phyloP scores from a whole-genome alignment of 92 coral and sea anemone genomes.

The Virgularia gustaviana region DNA sequence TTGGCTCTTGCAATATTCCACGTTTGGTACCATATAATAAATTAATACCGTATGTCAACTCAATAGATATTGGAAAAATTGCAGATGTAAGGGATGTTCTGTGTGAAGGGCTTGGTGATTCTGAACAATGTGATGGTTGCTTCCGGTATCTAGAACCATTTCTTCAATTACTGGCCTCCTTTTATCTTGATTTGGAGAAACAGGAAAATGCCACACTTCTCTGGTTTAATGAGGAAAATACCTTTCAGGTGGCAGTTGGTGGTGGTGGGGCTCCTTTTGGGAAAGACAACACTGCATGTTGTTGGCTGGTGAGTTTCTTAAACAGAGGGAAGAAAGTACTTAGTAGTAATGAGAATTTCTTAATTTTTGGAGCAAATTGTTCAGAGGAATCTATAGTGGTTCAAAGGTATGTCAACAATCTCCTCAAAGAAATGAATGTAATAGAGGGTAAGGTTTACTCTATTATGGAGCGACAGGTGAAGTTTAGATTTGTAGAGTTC shows the following conservation, averaged over 20 bases:
- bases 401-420: conserved; percentile 57
- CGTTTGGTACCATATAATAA: conserved; percentile 48
- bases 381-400: conserved; percentile 56
- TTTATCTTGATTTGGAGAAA: conserved; percentile 47
- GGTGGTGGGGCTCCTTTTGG: conserved; percentile 69
- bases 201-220: conserved; percentile 39
- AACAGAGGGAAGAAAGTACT: conserved; percentile 64
- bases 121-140: conserved; percentile 53
- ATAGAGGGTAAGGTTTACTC: conserved; percentile 59
- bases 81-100: too few species aligned
- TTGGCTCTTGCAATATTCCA: conserved; percentile 48
- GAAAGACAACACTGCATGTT: conserved; percentile 63
- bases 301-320: conserved; percentile 65
- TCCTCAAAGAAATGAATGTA: conserved; percentile 53
- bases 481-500: conserved; percentile 63
- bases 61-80: conserved; percentile 48
- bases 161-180: conserved; percentile 52
- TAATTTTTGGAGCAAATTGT: conserved; percentile 66
- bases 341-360: conserved; percentile 62
- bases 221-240: conserved; percentile 63
- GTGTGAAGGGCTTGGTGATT: conserved; percentile 58
- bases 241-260: conserved; percentile 55
- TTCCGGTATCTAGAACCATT: conserved; percentile 43
- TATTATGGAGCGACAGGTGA: conserved; percentile 46
- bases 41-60: conserved; percentile 37